A percentile compares a stretch with the other conserved stretches of the same genome.
phyloP scores from a whole-genome alignment of 2,797 vertebrate genomes.

The Taeniopygia guttata region DNA sequence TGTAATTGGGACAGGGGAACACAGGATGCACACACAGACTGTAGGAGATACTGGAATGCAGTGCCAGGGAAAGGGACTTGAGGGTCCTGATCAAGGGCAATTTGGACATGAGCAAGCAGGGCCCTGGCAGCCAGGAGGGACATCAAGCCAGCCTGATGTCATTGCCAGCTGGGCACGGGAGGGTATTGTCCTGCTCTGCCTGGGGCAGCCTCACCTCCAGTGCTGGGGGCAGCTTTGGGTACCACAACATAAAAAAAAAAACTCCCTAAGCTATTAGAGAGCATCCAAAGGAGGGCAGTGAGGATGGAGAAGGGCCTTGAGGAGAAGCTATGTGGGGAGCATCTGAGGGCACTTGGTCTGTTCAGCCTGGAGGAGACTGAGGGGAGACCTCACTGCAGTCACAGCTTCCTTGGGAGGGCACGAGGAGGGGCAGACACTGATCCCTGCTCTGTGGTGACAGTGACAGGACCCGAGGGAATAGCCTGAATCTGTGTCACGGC shows the following conservation, averaged over 20 bases:
- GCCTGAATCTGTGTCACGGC: accelerated
- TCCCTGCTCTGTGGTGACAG: neutral
- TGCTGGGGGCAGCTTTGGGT: neutral
- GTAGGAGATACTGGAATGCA: neutral
- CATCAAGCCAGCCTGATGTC: too few species aligned
- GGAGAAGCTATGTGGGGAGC: accelerated
- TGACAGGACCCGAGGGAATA: accelerated
- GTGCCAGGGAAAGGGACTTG: accelerated
- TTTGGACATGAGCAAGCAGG: accelerated
- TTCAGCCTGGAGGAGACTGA: neutral
- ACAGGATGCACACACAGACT: accelerated
- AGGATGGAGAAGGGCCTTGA: accelerated
- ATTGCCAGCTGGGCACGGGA: accelerated
- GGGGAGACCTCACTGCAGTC: neutral
- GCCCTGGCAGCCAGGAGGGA: neutral
- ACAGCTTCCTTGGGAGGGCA: accelerated
- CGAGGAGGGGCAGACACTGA: neutral
- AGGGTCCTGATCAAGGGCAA: accelerated
- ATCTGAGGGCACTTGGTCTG: accelerated
- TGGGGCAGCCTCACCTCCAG: accelerated
- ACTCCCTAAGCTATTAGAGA: neutral
- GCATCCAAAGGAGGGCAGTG: accelerated
- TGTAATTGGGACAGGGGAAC: accelerated
- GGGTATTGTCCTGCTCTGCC: neutral
- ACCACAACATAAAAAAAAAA: neutral